Percentiles rank a stretch among this genome's conserved stretches.
phyloP scores from a whole-genome alignment of 2,113 vertebrate genomes.

The Epinephelus lanceolatus region DNA sequence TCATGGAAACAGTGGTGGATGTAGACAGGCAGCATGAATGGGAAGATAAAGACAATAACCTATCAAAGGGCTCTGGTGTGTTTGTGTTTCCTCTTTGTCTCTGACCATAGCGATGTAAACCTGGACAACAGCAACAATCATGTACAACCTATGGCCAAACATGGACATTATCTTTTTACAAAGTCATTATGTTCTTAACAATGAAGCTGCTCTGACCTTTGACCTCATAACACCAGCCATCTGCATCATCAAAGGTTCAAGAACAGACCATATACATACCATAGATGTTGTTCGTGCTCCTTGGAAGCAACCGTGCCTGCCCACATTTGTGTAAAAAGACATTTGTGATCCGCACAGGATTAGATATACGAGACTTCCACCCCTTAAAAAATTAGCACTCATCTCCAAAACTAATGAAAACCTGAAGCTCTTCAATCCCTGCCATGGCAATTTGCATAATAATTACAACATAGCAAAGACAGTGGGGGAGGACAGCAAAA shows the following conservation, averaged over 20 bases:
- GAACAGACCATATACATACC: background rate
- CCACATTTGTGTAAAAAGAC: constrained; percentile 19
- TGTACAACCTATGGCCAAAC: constrained; percentile 8
- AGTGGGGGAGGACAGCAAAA: constrained; percentile 72
- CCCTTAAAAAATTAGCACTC: constrained; percentile 61
- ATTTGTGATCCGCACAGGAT: constrained; percentile 30
- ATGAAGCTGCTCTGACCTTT: constrained; percentile 20
- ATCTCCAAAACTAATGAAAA: constrained; percentile 68
- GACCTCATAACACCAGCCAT: background rate
- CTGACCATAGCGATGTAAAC: background rate
- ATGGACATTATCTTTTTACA: background rate
- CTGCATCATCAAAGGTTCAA: background rate
- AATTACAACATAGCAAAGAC: constrained; percentile 67
- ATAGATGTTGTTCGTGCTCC: background rate
- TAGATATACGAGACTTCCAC: constrained; percentile 19
- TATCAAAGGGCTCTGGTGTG: constrained; percentile 26
- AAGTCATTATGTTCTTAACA: background rate
- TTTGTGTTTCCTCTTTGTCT: constrained; percentile 14
- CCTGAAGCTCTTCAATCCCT: constrained; percentile 62
- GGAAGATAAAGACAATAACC: constrained; percentile 43
- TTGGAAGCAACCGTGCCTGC: constrained; percentile 1
- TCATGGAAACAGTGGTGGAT: constrained; percentile 58
- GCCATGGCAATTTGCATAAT: constrained; percentile 68
- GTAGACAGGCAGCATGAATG: constrained; percentile 17
- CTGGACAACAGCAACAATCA: constrained; percentile 19